A percentile compares a stretch with the other conserved stretches of the same genome.
phyloP scores from a whole-genome alignment of 2,113 vertebrate species.

The Esox niger region DNA sequence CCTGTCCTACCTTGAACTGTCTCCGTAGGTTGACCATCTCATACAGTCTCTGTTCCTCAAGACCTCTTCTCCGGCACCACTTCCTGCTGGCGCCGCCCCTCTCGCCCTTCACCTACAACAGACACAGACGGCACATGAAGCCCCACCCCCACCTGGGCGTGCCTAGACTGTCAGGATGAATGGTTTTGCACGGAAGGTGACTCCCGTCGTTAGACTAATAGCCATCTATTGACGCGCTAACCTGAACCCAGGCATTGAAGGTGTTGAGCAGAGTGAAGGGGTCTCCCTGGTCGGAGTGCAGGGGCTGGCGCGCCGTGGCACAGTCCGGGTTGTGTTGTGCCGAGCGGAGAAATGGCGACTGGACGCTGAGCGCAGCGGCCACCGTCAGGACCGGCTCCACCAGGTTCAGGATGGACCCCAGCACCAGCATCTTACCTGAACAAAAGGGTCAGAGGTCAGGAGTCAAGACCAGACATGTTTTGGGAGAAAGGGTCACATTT shows the following conservation, averaged over 20 bases:
- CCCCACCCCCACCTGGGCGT: too few species aligned
- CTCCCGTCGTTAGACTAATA: not conserved
- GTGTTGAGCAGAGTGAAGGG: constrained; percentile 86
- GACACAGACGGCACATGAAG: too few species aligned
- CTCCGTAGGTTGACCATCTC: constrained; percentile 88
- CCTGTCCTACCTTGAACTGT: constrained; percentile 82
- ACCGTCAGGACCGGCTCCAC: constrained; percentile 82
- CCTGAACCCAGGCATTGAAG: constrained; percentile 92
- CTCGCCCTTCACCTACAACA: constrained; percentile 80
- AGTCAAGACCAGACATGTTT: constrained; percentile 81
- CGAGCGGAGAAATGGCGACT: constrained; percentile 82
- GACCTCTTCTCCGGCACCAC: constrained; percentile 84
- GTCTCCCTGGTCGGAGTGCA: constrained; percentile 87
- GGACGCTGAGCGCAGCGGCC: constrained; percentile 82
- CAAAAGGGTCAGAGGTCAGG: not conserved
- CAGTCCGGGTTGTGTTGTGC: constrained; percentile 76
- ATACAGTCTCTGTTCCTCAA: constrained; percentile 91
- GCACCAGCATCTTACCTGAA: constrained; percentile 88
- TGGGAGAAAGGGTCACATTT: too few species aligned
- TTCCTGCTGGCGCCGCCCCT: constrained; percentile 72
- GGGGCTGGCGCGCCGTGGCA: constrained; percentile 67
- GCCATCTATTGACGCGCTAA: constrained; percentile 40
- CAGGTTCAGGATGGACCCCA: constrained; percentile 82
- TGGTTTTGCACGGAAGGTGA: not conserved
- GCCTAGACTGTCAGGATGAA: too few species aligned